Evolutionary conservation across 37 sponge, comb jelly and placozoan genomes (phyloP), one percentile per base, ranked within the genome.

Genomic region (Aplysina aerophoba): DNA sequence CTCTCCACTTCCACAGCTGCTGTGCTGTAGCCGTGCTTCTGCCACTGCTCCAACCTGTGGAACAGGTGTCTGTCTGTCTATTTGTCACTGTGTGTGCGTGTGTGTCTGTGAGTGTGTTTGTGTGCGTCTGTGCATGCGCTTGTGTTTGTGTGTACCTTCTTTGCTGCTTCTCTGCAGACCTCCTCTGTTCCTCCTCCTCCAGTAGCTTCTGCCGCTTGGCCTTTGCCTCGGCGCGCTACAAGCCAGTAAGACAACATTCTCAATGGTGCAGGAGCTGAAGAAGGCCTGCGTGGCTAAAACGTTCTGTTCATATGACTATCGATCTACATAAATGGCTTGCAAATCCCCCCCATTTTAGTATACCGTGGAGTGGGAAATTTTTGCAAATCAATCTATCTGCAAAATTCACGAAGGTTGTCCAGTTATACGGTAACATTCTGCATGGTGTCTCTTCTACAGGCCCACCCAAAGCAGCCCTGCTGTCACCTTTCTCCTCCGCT

Each of bases 131-230:
- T 37, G 20, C 1, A 15, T 30, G 31, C 20, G 36, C 4, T 1
- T 37, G 33, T 19, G 30, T 5, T 11, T 71, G 33, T 24, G 27
- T 28, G 24, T 5, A 88, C 89, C 56, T 86, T 59, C 75, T 88
- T 41, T 69, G 85, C 56, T 67, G 55, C 78, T 67, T 85, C 59
- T 94, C 89, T 55, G 85, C 91, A 31, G 67, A 64, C 73, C 56
- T 90, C 53, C 50, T 59, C 84, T 73, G 82, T 79, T 90, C 90
- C 72, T 94, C 54, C 50, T 94, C 94, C 55, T 90, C 94, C 78
- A 87, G 25, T 59, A 86, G 54, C 58, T 83, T 94, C 77, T 73
- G 54, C 54, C 77, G 81, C 84, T 94, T 94, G 19, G 82, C 79
- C 27, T 63, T 38, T 25, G 67, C 63, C 82, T 94, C 94, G 33